Conservation (phyloP, 2,888 invertebrate genomes). For the Phyllotreta striolata region DNA sequence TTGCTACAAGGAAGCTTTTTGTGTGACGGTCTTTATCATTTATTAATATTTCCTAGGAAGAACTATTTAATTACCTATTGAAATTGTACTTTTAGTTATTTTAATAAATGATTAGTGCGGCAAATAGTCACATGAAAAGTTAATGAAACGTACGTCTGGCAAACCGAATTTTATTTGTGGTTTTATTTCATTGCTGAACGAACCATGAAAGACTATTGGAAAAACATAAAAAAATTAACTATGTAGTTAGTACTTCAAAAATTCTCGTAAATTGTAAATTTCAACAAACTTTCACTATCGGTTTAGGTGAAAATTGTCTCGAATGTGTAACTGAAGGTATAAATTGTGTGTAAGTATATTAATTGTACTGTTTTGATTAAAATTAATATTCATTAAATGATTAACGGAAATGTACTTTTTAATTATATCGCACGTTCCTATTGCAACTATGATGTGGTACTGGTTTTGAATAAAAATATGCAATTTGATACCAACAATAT, state of each 20-base stretch:
- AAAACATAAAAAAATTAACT: conserved; percentile 6
- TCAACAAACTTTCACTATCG: conserved; percentile 9
- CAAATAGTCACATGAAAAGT: background rate
- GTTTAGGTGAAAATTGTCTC: conserved; percentile 5
- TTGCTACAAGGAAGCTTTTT: no score
- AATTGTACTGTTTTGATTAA: no score
- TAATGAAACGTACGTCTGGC: conserved; percentile 8
- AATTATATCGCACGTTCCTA: no score
- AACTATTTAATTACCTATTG: background rate
- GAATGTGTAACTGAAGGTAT: conserved; percentile 4
- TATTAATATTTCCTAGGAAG: background rate
- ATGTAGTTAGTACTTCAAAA: conserved; percentile 6
- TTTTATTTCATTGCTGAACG: conserved; percentile 12
- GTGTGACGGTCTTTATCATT: background rate
- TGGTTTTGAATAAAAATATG: no score
- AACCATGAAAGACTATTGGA: conserved; percentile 6
- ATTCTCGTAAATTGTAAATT: conserved; percentile 2
- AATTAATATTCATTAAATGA: no score
- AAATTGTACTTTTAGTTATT: conserved; percentile 6
- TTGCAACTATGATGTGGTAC: no score
- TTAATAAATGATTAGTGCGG: background rate
- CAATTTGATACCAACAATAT: no score
- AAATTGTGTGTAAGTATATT: background rate
- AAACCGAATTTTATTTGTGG: conserved; percentile 8
- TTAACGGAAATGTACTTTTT: no score